Conservation (phyloP, 2,797 vertebrate genomes). For the Sebastolobus alascanus region DNA sequence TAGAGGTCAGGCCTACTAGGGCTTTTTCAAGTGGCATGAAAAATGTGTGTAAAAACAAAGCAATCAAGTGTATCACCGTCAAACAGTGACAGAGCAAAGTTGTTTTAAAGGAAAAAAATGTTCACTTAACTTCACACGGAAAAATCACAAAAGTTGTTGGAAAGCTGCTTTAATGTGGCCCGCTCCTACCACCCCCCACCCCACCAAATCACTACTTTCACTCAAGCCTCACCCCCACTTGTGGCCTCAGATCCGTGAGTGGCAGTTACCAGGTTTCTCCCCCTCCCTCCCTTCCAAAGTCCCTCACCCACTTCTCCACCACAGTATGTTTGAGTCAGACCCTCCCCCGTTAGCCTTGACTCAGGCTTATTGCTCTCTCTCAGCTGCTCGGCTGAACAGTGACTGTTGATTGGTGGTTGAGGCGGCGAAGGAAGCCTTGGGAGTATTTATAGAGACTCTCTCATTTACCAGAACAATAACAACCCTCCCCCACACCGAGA, state of each 20-base stretch:
- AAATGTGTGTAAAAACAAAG: slow-evolving; percentile 5
- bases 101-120: background rate
- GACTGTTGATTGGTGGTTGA: slow-evolving; percentile 81
- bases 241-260: slow-evolving; percentile 63
- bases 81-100: slow-evolving; percentile 9
- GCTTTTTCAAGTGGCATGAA: background rate
- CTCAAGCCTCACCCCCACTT: slow-evolving; percentile 61
- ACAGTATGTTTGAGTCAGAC: slow-evolving; percentile 58
- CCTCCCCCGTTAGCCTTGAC: slow-evolving; percentile 79
- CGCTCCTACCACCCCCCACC: slow-evolving; percentile 39
- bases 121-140: slow-evolving; percentile 30
- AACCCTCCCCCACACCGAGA: slow-evolving; percentile 75
- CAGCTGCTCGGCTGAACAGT: slow-evolving; percentile 76
- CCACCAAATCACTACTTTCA: slow-evolving; percentile 69
- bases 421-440: slow-evolving; percentile 82
- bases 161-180: slow-evolving; percentile 53
- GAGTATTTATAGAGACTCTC: slow-evolving; percentile 87
- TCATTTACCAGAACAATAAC: slow-evolving; percentile 88
- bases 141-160: slow-evolving; percentile 30
- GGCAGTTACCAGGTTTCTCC: slow-evolving; percentile 61
- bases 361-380: slow-evolving; percentile 79
- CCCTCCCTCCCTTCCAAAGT: slow-evolving; percentile 43
- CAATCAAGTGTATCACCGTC: slow-evolving; percentile 4
- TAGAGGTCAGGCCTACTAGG: background rate
- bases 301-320: slow-evolving; percentile 54